These are phyloP conservation scores for Melanotaenia pygmaea DNA, from an alignment of 2,797 vertebrate genomes.

Conservation along the genomic window DNA sequence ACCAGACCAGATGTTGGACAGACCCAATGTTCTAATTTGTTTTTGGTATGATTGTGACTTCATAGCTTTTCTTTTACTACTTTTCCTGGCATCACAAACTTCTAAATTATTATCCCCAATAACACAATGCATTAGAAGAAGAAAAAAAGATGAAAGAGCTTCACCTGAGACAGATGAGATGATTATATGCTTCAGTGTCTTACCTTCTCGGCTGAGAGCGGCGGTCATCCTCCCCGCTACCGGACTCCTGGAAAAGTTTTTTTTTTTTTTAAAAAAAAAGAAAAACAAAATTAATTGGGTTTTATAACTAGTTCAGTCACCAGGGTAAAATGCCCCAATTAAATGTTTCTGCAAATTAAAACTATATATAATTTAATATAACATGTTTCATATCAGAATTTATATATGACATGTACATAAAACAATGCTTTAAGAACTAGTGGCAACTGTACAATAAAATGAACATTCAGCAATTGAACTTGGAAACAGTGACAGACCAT, in stretches of 20 bases:
- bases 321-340: background rate
- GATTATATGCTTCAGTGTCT: conserved; percentile 21
- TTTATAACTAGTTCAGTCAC: background rate
- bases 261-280: background rate
- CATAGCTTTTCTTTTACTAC: background rate
- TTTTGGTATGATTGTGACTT: conserved; percentile 1
- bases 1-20: background rate
- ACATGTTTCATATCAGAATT: background rate
- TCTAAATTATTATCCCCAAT: conserved; percentile 11
- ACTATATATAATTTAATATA: background rate
- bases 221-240: conserved; percentile 97
- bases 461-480: background rate
- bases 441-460: background rate
- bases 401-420: background rate
- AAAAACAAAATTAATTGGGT: background rate
- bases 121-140: background rate
- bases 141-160: background rate
- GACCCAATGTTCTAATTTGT: conserved; percentile 3
- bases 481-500: background rate
- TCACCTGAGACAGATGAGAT: conserved; percentile 19
- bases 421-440: background rate
- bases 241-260: conserved; percentile 89
- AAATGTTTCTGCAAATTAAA: background rate
- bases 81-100: background rate
- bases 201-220: conserved; percentile 97